Percentiles rank a stretch among this genome's conserved stretches.
Evolutionary conservation across 2,113 vertebrate species (phyloP).

Genomic region (Cyprinodon tularosa): DNA sequence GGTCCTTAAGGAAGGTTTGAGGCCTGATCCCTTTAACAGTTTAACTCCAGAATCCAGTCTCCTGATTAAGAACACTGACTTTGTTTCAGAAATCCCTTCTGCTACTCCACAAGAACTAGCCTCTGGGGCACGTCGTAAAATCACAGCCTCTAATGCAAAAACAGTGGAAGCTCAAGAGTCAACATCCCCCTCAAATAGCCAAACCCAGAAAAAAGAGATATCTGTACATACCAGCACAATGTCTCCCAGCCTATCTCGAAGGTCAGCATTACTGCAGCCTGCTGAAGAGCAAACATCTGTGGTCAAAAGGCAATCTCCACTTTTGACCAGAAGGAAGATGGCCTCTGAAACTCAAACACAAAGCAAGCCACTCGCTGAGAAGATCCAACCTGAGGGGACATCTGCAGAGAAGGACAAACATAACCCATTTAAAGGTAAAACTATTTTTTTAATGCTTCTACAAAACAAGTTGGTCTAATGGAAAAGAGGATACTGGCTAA

Average conservation of each 20-base stretch:
- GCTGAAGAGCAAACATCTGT: conserved; percentile 64
- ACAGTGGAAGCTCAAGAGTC: conserved; percentile 65
- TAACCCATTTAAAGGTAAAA: conserved; percentile 90
- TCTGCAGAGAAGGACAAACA: conserved; percentile 78
- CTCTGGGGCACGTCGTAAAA: conserved; percentile 92
- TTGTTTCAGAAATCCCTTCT: conserved; percentile 78
- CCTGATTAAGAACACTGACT: conserved; percentile 65
- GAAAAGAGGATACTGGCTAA: neutral
- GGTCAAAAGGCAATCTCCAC: conserved; percentile 80
- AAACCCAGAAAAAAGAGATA: conserved; percentile 38
- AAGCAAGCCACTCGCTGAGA: conserved; percentile 61
- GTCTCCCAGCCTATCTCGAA: conserved; percentile 80
- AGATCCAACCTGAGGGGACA: conserved; percentile 67
- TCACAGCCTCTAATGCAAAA: conserved; percentile 83
- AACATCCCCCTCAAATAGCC: conserved; percentile 12
- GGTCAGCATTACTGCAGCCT: conserved; percentile 67
- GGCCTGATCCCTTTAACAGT: conserved; percentile 1
- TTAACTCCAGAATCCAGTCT: conserved; percentile 57
- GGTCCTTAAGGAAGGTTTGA: conserved; percentile 17
- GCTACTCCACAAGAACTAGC: conserved; percentile 93
- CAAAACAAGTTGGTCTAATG: neutral
- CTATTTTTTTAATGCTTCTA: neutral
- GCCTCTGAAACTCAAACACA: conserved; percentile 78
- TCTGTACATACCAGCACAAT: conserved; percentile 29
- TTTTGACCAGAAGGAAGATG: conserved; percentile 77